Conservation (phyloP, 1,140 invertebrate species). For the Mercenaria mercenaria region DNA sequence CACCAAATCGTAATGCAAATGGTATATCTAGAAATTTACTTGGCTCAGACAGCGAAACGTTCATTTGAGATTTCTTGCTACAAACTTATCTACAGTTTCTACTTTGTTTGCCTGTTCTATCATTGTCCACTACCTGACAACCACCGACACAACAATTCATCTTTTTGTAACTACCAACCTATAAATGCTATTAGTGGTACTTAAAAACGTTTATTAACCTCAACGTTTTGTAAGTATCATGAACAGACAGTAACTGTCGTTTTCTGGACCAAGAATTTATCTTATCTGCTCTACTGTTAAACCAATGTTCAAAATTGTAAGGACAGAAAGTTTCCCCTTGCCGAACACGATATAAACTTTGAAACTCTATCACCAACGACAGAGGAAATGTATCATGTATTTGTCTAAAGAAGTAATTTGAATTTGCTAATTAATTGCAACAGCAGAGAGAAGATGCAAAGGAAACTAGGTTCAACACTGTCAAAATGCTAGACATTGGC, state of each 20-base stretch:
- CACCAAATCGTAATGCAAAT: too few species aligned
- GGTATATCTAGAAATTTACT: too few species aligned
- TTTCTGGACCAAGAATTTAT: not conserved
- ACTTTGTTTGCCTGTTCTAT: too few species aligned
- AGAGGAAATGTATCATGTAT: too few species aligned
- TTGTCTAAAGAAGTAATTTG: too few species aligned
- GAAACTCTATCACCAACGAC: too few species aligned
- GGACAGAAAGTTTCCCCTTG: not conserved
- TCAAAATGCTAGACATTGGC: not conserved
- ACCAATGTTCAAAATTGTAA: not conserved
- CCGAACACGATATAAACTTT: not conserved
- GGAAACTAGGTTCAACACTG: not conserved
- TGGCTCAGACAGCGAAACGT: too few species aligned
- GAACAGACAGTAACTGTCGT: not conserved
- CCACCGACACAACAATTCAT: not conserved
- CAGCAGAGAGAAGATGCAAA: not conserved
- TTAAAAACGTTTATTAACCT: constrained; percentile 4
- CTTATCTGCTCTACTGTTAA: not conserved
- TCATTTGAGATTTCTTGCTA: too few species aligned
- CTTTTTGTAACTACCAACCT: constrained; percentile 5
- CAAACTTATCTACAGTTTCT: too few species aligned
- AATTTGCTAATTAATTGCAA: too few species aligned
- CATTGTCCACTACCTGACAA: not conserved
- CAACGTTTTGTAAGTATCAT: not conserved
- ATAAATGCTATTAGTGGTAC: constrained; percentile 6